A percentile compares a stretch with the other conserved stretches of the same genome.
Conservation (phyloP, 2,113 vertebrate species). For the Catharus fuscescens region DNA sequence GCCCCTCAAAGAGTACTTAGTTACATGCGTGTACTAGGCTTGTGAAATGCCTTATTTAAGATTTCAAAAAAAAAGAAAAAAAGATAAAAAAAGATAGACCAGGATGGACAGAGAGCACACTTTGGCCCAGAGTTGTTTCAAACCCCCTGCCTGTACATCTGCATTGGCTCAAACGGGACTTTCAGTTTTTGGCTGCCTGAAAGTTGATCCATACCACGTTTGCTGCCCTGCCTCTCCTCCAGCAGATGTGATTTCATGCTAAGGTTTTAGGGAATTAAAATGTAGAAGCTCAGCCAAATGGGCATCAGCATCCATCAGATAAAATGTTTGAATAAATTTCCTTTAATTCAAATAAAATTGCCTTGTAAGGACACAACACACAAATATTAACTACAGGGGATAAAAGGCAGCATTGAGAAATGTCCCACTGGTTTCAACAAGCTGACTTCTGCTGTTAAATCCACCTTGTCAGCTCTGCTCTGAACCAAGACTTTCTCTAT, state of each 20-base stretch:
- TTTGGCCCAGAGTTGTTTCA: background rate
- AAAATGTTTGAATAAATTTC: background rate
- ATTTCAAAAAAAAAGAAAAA: no score
- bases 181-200: background rate
- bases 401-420: background rate
- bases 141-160: background rate
- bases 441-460: background rate
- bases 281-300: background rate
- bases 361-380: background rate
- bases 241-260: constrained; percentile 36
- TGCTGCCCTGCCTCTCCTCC: background rate
- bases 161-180: background rate
- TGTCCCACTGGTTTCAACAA: background rate
- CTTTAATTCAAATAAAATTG: background rate
- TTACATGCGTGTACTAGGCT: background rate
- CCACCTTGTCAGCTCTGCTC: background rate
- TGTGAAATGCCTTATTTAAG: background rate
- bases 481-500: background rate
- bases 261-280: constrained; percentile 12
- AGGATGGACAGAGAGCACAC: background rate
- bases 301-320: background rate
- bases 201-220: background rate
- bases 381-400: background rate
- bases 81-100: background rate
- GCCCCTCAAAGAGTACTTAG: background rate